Evolutionary conservation across 2,113 vertebrate species (phyloP), one percentile per base, ranked within the genome.

Genomic region (Myiozetetes cayanensis): DNA sequence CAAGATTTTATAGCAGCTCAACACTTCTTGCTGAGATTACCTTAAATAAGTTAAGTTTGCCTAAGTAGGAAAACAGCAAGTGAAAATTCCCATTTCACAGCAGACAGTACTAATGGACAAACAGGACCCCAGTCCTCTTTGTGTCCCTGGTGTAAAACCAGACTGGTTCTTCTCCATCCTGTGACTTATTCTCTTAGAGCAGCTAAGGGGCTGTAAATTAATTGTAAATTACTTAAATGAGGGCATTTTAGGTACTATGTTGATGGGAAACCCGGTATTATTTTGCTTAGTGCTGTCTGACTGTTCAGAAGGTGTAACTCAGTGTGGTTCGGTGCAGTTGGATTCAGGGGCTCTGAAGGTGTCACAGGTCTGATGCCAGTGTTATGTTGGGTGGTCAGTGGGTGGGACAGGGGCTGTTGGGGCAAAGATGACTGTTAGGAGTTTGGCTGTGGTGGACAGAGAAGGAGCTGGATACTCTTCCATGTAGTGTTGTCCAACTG

Each of bases 401-500:
- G n/a, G 47, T 61, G 19, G 30, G 47, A 61, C 65, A 43, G 14
- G 41, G 43, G 30, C 8, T 63, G 24, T 37, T 71, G 37, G 71
- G 8, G 41, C 56, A 28, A 62, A 85, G 70, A 8, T 62, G 50
- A 9, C 21, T 1, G 0, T 53, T 37, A 35, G 37, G 37, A 59
- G 10, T 24, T 76, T 41, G 43, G 17, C 24, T 59, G 47, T 24
- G 43, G 31, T n/a, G 44, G 8, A 19, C 14, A 17, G 43, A n/a
- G 72, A 68, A 41, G 37, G 66, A 62, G 21, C 7, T 50, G 49
- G 63, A 8, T 41, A 0, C 27, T 81, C 28, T 44, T 66, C 30
- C 22, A 0, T 1, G 0, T 18, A 20, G 43, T 0, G 0, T 8
- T 37, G 49, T 41, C 20, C 30, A 28, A 14, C 23, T 15, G 65